Evolutionary conservation across 2,797 vertebrate genomes (phyloP).

Genomic region (Moxostoma hubbsi): DNA sequence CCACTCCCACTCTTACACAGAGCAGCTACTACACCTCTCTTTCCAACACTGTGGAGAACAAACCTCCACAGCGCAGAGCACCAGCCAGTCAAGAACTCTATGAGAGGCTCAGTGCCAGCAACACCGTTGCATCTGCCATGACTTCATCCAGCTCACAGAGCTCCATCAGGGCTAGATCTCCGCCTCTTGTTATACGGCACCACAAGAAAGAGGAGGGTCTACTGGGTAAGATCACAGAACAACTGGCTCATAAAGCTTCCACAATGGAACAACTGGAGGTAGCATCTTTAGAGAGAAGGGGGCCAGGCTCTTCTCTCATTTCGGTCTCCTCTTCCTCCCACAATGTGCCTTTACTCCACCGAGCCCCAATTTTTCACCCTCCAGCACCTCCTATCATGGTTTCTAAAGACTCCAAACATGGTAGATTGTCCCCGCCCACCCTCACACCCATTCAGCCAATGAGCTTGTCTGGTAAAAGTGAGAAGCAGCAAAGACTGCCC

Average conservation of each 20-base stretch:
- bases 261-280: slow-evolving; percentile 35
- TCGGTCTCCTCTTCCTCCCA: slow-evolving; percentile 84
- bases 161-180: slow-evolving; percentile 86
- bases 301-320: slow-evolving; percentile 79
- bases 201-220: slow-evolving; percentile 86
- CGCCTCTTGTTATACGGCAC: slow-evolving; percentile 94
- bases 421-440: slow-evolving; percentile 92
- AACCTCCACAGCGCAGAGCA: slow-evolving; percentile 87
- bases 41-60: slow-evolving; percentile 94
- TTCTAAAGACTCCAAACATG: slow-evolving; percentile 87
- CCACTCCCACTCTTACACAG: slow-evolving; percentile 80
- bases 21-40: slow-evolving; percentile 96
- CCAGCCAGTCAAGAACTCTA: slow-evolving; percentile 83
- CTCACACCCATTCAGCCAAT: slow-evolving; percentile 94
- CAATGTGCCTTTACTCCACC: slow-evolving; percentile 92
- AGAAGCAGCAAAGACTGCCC: slow-evolving; percentile 94
- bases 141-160: slow-evolving; percentile 69
- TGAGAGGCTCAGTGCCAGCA: slow-evolving; percentile 76
- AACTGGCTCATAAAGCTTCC: slow-evolving; percentile 85
- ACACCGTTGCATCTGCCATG: slow-evolving; percentile 68
- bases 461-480: slow-evolving; percentile 83
- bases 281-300: slow-evolving; percentile 37
- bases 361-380: slow-evolving; percentile 95
- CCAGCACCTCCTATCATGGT: slow-evolving; percentile 89
- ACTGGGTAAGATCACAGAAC: slow-evolving; percentile 85